phyloP scores from a whole-genome alignment of 2,113 vertebrate species.

The Triplophysa rosa region DNA sequence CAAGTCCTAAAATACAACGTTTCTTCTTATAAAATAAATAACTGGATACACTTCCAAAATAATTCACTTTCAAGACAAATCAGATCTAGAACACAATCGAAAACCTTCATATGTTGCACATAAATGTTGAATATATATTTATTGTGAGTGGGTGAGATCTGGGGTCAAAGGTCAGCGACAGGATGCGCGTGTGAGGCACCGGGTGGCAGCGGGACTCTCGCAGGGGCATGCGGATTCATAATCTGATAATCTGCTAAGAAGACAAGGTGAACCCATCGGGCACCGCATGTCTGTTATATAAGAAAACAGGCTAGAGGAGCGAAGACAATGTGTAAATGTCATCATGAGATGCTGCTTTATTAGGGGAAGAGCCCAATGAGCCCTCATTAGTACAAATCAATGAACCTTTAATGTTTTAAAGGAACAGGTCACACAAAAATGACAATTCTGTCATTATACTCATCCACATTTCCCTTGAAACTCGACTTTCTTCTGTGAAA shows the following conservation, averaged over 20 bases:
- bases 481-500: neutral
- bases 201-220: neutral
- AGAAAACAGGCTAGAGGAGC: neutral
- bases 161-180: conserved; percentile 27
- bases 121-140: neutral
- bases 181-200: conserved; percentile 6
- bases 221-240: conserved; percentile 52
- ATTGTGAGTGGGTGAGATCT: conserved; percentile 16
- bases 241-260: conserved; percentile 63
- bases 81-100: neutral
- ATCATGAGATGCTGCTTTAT: neutral
- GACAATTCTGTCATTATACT: neutral
- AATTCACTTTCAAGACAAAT: neutral
- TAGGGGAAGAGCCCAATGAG: neutral
- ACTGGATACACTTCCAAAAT: too few species aligned
- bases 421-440: neutral
- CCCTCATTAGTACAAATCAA: neutral
- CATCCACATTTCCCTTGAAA: too few species aligned
- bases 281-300: conserved; percentile 46
- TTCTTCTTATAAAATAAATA: too few species aligned
- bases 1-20: too few species aligned
- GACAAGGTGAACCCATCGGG: conserved; percentile 57
- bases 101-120: neutral
- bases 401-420: neutral
- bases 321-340: neutral